Conservation (phyloP, 2,797 vertebrate genomes). For the Sciurus vulgaris region DNA sequence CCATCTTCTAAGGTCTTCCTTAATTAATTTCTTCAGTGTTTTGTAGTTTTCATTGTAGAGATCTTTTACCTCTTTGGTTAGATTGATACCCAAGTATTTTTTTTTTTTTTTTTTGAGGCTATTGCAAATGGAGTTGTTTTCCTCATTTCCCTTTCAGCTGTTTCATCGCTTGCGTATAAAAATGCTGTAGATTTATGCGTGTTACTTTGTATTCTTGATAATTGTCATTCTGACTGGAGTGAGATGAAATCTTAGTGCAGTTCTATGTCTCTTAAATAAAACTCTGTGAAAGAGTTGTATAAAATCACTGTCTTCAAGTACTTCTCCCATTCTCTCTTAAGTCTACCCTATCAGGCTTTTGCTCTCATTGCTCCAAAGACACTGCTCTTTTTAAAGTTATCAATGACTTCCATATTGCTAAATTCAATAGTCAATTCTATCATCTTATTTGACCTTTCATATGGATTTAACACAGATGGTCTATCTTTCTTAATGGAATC, state of each 20-base stretch:
- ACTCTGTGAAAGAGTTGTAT: neutral
- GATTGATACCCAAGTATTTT: too few relatives aligned
- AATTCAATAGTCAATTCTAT: conserved; percentile 15
- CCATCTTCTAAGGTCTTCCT: too few relatives aligned
- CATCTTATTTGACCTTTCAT: conserved; percentile 16
- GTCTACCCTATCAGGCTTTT: neutral
- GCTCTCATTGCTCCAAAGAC: neutral
- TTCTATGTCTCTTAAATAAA: neutral
- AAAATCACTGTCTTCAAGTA: neutral
- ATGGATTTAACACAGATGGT: neutral
- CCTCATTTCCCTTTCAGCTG: too few relatives aligned
- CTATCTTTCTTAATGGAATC: neutral
- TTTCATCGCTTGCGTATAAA: too few relatives aligned
- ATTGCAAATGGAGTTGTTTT: too few relatives aligned
- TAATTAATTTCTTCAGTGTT: too few relatives aligned
- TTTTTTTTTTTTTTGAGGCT: too few relatives aligned
- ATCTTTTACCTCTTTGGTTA: too few relatives aligned
- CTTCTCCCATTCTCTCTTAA: neutral
- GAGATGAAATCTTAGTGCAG: neutral
- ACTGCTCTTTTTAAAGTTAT: neutral
- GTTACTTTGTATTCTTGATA: neutral
- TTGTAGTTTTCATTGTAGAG: too few relatives aligned
- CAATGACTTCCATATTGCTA: neutral
- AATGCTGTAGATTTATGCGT: too few relatives aligned
- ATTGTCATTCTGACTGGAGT: neutral